These are phyloP conservation scores for Pectinophora gossypiella DNA, from an alignment of 1,140 invertebrate genomes.

Conservation along the genomic window DNA sequence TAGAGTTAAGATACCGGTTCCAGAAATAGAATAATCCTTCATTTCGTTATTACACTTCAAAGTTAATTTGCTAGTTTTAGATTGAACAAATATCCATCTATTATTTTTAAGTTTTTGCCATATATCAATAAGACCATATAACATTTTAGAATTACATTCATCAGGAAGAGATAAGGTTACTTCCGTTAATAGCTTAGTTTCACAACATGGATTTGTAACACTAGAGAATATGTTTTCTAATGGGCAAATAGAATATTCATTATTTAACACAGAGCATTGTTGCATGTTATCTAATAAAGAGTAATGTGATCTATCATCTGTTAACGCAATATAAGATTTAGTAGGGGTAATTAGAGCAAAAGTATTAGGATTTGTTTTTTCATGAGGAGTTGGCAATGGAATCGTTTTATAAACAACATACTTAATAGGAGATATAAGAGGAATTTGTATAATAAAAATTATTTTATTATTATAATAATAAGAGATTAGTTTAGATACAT, in stretches of 20 bases:
- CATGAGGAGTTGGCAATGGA: background rate
- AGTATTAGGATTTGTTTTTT: background rate
- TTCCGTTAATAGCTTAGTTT: slow-evolving; percentile 8
- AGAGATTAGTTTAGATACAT: background rate
- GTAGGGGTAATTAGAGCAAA: background rate
- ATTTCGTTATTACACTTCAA: slow-evolving; percentile 19
- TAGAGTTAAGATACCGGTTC: slow-evolving; percentile 17
- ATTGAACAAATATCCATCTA: slow-evolving; percentile 27
- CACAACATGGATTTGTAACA: slow-evolving; percentile 4
- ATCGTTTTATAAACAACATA: slow-evolving; percentile 2
- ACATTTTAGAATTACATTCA: slow-evolving; percentile 12
- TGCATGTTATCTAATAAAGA: background rate
- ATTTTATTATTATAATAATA: slow-evolving; percentile 1
- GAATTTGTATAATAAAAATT: background rate
- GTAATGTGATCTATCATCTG: slow-evolving; percentile 3
- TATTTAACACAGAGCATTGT: background rate
- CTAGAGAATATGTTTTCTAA: background rate
- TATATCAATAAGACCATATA: slow-evolving; percentile 24
- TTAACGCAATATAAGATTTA: background rate
- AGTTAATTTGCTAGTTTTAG: slow-evolving; percentile 18
- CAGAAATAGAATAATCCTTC: slow-evolving; percentile 15
- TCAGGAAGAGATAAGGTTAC: background rate
- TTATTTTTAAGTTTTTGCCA: slow-evolving; percentile 23
- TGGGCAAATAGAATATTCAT: background rate
- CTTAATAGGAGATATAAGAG: background rate